These are phyloP conservation scores for Sceloporus undulatus DNA, from an alignment of 2,113 vertebrate species.

Conservation along the genomic window DNA sequence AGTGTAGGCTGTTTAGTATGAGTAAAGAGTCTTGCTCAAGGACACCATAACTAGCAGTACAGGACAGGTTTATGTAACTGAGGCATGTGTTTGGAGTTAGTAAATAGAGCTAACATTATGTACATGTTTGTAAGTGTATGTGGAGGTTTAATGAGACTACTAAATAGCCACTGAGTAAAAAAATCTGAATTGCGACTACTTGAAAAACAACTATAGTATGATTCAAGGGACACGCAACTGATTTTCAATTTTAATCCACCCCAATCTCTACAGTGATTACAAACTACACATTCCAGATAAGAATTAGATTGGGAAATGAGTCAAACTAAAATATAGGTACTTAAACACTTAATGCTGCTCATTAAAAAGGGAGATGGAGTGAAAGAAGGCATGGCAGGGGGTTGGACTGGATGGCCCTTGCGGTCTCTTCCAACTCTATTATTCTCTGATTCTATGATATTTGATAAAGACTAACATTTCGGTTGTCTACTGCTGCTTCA, in stretches of 20 bases:
- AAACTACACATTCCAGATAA: no score
- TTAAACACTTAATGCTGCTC: background rate
- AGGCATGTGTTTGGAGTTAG: background rate
- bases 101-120: background rate
- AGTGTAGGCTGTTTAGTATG: background rate
- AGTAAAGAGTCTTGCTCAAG: background rate
- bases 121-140: background rate
- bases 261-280: background rate
- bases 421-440: no score
- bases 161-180: background rate
- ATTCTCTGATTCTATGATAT: no score
- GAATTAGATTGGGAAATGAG: background rate
- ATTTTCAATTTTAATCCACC: background rate
- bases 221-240: background rate
- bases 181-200: background rate
- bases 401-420: no score
- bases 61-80: background rate
- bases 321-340: background rate
- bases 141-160: slow-evolving; percentile 1
- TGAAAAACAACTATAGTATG: background rate
- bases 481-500: background rate
- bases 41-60: background rate
- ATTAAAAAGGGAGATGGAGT: no score
- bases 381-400: background rate
- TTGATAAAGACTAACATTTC: background rate